These are phyloP conservation scores for Tragopan temminckii DNA, from an alignment of 2,797 vertebrate genomes.

Conservation along the genomic window DNA sequence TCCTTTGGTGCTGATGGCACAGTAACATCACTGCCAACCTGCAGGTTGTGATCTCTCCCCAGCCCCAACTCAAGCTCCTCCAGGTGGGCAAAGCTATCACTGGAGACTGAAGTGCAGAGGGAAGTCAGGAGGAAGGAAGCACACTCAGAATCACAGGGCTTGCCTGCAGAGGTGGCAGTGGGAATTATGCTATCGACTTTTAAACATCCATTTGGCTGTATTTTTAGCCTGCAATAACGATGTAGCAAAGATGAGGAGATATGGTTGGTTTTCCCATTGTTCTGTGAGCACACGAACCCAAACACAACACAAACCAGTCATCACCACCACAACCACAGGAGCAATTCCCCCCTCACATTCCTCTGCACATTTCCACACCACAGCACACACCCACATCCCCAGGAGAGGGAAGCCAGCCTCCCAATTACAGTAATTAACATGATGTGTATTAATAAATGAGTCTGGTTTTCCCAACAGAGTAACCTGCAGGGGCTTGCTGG, in stretches of 20 bases:
- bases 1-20: not conserved
- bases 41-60: rapidly evolving
- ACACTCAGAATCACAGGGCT: rapidly evolving
- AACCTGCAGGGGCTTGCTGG: constrained; percentile 61
- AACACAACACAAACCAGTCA: not conserved
- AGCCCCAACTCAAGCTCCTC: not conserved
- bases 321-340: not conserved
- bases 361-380: not conserved
- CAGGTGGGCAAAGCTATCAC: not conserved
- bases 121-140: not conserved
- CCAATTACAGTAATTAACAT: constrained; percentile 59
- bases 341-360: not conserved
- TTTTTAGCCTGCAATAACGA: not conserved
- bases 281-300: not conserved
- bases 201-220: not conserved
- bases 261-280: rapidly evolving
- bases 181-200: not conserved
- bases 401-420: constrained; percentile 1
- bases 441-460: constrained; percentile 12
- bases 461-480: not conserved
- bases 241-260: not conserved
- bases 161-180: not conserved
- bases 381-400: constrained; percentile 6
- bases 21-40: not conserved
- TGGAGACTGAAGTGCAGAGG: not conserved